Evolutionary conservation across 1,140 invertebrate species (phyloP).

Genomic region (Euglossa dilemma): DNA sequence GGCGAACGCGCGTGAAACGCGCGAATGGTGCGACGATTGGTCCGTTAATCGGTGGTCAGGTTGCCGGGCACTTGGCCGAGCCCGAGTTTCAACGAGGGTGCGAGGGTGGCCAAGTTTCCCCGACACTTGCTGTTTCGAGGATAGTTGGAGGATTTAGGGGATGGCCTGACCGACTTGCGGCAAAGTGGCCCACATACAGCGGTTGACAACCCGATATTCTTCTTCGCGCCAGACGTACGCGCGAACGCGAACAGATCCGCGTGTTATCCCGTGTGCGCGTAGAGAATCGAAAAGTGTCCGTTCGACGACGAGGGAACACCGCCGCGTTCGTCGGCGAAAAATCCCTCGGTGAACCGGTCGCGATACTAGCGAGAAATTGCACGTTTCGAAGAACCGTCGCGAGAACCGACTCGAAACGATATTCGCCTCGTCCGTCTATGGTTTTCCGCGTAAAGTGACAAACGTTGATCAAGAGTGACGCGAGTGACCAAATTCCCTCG

Average conservation of each 20-base stretch:
- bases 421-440: rapidly evolving
- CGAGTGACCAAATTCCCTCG: too few species aligned
- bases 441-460: neutral
- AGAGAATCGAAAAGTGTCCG: neutral
- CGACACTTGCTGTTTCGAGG: slow-evolving; percentile 76
- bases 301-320: too few species aligned
- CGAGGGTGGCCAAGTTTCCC: slow-evolving; percentile 73
- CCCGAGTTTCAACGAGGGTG: slow-evolving; percentile 65
- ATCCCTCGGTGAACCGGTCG: neutral
- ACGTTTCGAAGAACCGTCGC: neutral
- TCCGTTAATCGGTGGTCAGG: slow-evolving; percentile 66
- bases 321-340: too few species aligned
- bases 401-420: neutral
- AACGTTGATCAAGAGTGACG: neutral
- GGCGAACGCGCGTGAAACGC: too few species aligned
- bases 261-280: too few species aligned
- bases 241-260: neutral
- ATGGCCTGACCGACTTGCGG: slow-evolving; percentile 74
- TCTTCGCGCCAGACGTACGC: neutral
- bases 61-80: slow-evolving; percentile 66
- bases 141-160: slow-evolving; percentile 77
- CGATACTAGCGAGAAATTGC: too few species aligned
- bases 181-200: slow-evolving; percentile 67
- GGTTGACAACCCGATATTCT: slow-evolving; percentile 52
- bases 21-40: slow-evolving; percentile 28